phyloP scores from a whole-genome alignment of 2,113 vertebrate genomes.

The Austrofundulus limnaeus region DNA sequence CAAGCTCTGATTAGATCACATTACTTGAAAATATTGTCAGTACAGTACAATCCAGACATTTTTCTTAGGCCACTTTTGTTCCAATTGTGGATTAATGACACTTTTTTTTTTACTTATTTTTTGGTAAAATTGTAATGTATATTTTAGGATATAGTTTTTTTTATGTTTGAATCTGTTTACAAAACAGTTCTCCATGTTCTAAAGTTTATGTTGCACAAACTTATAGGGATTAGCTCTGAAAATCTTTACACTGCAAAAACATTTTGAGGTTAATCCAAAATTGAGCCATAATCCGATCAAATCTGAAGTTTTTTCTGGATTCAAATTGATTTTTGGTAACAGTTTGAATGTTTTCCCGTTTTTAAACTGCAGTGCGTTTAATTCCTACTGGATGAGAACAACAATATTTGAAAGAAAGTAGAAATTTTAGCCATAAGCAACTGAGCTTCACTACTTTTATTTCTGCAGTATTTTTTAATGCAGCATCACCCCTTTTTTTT shows the following conservation, averaged over 20 bases:
- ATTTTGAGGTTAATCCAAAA: conserved; percentile 5
- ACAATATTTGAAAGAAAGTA: neutral
- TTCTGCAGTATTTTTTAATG: conserved; percentile 34
- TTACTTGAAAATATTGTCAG: conserved; percentile 14
- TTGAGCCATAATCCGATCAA: conserved; percentile 13
- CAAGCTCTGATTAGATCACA: conserved; percentile 47
- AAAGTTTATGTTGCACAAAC: conserved; percentile 1
- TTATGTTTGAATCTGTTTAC: neutral
- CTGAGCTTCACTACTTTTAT: conserved; percentile 36
- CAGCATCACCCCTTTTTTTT: conserved; percentile 30
- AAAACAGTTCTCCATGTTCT: conserved; percentile 5
- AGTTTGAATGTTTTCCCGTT: neutral
- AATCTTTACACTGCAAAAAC: neutral
- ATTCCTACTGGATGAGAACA: conserved; percentile 16
- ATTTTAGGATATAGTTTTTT: neutral
- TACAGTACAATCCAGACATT: conserved; percentile 9
- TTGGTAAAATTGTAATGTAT: neutral
- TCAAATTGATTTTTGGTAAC: conserved; percentile 4
- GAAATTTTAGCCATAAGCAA: conserved; percentile 55
- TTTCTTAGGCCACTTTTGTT: neutral
- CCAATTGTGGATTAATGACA: neutral
- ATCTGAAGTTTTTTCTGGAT: neutral
- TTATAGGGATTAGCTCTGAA: neutral
- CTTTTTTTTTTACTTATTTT: neutral
- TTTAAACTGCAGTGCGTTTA: conserved; percentile 29